These are phyloP conservation scores for Adelphocoris suturalis DNA, from an alignment of 2,888 invertebrate species.

Conservation along the genomic window DNA sequence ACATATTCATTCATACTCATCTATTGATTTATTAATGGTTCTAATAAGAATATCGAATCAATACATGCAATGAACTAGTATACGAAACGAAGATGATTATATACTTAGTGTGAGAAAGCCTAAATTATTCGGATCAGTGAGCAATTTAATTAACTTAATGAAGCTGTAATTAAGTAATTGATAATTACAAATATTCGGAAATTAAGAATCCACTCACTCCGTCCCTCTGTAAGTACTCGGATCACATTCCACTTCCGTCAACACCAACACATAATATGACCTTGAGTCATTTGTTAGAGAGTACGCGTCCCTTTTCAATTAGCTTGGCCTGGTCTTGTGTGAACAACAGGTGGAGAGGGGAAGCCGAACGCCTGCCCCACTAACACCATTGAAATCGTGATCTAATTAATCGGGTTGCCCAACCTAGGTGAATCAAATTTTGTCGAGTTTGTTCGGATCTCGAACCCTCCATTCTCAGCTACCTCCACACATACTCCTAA, in stretches of 20 bases:
- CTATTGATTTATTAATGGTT: no score
- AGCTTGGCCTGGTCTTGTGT: slow-evolving; percentile 48
- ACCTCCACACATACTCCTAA: no score
- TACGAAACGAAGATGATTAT: no score
- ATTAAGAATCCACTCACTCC: not conserved
- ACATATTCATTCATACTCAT: no score
- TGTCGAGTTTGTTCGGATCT: slow-evolving; percentile 40
- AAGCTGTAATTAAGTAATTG: not conserved
- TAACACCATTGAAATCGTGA: slow-evolving; percentile 43
- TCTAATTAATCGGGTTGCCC: slow-evolving; percentile 56
- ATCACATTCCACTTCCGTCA: not conserved
- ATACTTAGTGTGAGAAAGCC: no score
- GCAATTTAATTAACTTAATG: not conserved
- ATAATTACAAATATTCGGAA: not conserved
- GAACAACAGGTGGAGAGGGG: slow-evolving; percentile 56
- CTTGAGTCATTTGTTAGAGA: slow-evolving; percentile 34
- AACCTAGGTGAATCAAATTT: slow-evolving; percentile 57
- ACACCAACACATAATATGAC: not conserved
- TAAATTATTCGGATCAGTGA: no score
- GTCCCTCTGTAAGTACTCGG: not conserved
- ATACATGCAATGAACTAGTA: no score
- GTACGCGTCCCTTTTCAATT: slow-evolving; percentile 61
- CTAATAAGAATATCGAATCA: no score
- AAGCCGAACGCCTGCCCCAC: slow-evolving; percentile 24
- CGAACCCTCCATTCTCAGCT: not conserved